Evolutionary conservation across 2,888 invertebrate species (phyloP).

Genomic region (Lasioglossum leucozonium): DNA sequence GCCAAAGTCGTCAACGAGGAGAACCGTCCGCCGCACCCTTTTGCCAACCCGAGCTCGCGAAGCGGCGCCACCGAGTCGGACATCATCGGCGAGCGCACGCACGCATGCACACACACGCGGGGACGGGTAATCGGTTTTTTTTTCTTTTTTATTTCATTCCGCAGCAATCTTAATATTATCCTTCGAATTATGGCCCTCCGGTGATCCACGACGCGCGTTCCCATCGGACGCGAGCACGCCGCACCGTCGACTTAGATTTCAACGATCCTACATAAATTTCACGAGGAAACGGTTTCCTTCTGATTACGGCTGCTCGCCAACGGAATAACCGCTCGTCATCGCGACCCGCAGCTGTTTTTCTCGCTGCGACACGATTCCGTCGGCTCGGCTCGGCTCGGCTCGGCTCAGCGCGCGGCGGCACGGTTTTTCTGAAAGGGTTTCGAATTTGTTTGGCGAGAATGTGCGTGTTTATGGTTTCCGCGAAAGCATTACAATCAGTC

Average conservation of each 20-base stretch:
- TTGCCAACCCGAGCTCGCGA: constrained; percentile 54
- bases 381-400: neutral
- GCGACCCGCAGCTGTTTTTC: neutral
- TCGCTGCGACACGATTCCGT: neutral
- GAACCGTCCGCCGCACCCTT: constrained; percentile 25
- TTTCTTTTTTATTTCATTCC: constrained; percentile 79
- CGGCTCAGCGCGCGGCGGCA: neutral
- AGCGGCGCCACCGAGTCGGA: constrained; percentile 60
- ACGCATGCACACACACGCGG: constrained; percentile 30
- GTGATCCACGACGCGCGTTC: constrained; percentile 63
- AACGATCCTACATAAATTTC: constrained; percentile 74
- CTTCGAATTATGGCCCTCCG: constrained; percentile 77
- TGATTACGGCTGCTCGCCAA: neutral
- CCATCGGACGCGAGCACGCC: constrained; percentile 65
- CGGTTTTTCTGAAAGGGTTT: constrained; percentile 19
- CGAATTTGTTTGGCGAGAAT: constrained; percentile 43
- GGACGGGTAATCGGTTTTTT: neutral
- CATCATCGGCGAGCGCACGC: constrained; percentile 53
- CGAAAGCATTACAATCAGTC: constrained; percentile 74
- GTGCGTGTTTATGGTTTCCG: constrained; percentile 76
- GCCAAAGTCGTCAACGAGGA: neutral
- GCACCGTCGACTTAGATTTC: constrained; percentile 67
- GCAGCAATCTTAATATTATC: constrained; percentile 83
- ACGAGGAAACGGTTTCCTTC: constrained; percentile 32
- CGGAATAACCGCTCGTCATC: neutral